Conservation (phyloP, 2,113 vertebrate genomes). For the Lontra canadensis region DNA sequence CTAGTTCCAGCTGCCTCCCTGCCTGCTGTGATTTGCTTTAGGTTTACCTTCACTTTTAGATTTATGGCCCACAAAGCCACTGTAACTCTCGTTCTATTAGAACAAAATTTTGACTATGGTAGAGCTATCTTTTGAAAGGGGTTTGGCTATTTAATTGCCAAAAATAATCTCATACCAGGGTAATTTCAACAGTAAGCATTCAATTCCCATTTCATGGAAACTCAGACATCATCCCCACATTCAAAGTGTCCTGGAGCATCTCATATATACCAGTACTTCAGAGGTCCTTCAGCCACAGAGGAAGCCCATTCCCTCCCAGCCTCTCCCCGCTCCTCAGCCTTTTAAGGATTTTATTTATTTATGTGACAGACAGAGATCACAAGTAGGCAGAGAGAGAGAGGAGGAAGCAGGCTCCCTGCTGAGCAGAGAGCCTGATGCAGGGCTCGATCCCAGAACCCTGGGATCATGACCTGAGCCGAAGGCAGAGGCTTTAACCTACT, state of each 20-base stretch:
- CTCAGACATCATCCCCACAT: background rate
- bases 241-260: background rate
- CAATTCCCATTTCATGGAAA: background rate
- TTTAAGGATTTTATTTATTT: background rate
- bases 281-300: fast-evolving
- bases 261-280: background rate
- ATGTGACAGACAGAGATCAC: too few species aligned
- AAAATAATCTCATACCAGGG: background rate
- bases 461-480: too few species aligned
- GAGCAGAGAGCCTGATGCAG: too few species aligned
- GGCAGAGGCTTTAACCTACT: too few species aligned
- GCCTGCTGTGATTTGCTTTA: background rate
- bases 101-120: background rate
- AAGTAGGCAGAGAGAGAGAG: too few species aligned
- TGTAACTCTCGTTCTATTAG: background rate
- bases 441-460: too few species aligned
- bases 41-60: background rate
- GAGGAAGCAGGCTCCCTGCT: too few species aligned
- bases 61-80: background rate
- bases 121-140: background rate
- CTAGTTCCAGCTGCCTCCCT: background rate
- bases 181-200: background rate
- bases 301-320: background rate
- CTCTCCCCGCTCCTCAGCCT: background rate
- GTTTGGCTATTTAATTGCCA: background rate